phyloP scores from a whole-genome alignment of 2,888 invertebrate genomes.

The Nudaria mundana region DNA sequence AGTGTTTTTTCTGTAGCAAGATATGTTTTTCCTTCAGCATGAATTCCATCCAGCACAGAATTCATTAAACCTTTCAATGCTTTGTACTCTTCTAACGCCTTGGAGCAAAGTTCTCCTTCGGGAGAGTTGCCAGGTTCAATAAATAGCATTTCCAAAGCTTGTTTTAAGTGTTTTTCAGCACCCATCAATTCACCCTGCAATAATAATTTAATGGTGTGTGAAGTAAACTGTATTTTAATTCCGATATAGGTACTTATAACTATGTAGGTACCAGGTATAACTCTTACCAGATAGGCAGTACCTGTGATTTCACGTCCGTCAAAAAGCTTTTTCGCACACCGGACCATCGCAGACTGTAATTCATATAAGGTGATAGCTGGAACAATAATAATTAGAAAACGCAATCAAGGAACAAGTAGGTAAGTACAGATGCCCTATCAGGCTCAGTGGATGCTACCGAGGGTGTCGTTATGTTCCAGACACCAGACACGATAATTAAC shows the following conservation, averaged over 20 bases:
- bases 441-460: no score
- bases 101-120: slow-evolving; percentile 85
- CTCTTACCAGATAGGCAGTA: slow-evolving; percentile 72
- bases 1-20: slow-evolving; percentile 26
- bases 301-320: slow-evolving; percentile 81
- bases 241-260: not conserved
- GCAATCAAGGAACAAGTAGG: not conserved
- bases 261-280: not conserved
- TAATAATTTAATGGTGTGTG: not conserved
- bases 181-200: slow-evolving; percentile 74
- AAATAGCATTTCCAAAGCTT: slow-evolving; percentile 83
- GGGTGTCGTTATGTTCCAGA: no score
- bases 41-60: slow-evolving; percentile 51
- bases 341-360: slow-evolving; percentile 84
- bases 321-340: slow-evolving; percentile 83
- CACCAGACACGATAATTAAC: no score
- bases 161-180: slow-evolving; percentile 82
- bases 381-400: slow-evolving; percentile 29
- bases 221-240: not conserved
- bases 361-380: slow-evolving; percentile 88
- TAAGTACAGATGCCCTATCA: no score
- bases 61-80: slow-evolving; percentile 77
- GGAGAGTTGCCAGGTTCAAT: slow-evolving; percentile 87
- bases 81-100: slow-evolving; percentile 84
- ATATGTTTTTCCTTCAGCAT: slow-evolving; percentile 57